A percentile compares a stretch with the other conserved stretches of the same genome.
Evolutionary conservation across 2,888 invertebrate genomes (phyloP).

Genomic region (Gryllus longicercus): DNA sequence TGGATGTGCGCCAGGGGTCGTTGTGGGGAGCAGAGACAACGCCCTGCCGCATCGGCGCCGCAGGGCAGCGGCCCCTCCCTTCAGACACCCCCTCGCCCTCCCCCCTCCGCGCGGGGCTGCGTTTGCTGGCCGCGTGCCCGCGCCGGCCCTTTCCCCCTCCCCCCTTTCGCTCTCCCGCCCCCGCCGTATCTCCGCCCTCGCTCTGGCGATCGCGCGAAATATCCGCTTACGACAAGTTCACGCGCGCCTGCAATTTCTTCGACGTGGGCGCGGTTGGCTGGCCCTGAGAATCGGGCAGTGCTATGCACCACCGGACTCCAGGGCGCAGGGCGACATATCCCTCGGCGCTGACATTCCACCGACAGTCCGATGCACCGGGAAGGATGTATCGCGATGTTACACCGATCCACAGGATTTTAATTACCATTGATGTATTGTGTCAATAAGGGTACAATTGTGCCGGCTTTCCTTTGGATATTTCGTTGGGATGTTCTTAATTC

Average conservation of each 20-base stretch:
- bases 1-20: not conserved
- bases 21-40: not conserved
- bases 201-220: slow-evolving; percentile 26
- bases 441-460: no score
- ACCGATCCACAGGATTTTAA: no score
- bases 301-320: not conserved
- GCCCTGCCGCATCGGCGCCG: not conserved
- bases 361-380: not conserved
- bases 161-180: not conserved
- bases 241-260: not conserved
- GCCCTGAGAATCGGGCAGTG: not conserved
- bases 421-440: no score
- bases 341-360: no score
- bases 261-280: not conserved
- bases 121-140: not conserved
- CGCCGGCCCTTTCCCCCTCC: not conserved
- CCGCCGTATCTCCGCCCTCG: slow-evolving; percentile 18
- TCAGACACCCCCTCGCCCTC: no score
- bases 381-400: not conserved
- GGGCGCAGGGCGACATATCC: not conserved
- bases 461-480: no score
- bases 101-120: no score
- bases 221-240: slow-evolving; percentile 6
- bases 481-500: no score
- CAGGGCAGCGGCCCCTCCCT: not conserved